Evolutionary conservation across 1,140 invertebrate genomes (phyloP), one percentile per base, ranked within the genome.

Genomic region (Aphaenogaster rudis): DNA sequence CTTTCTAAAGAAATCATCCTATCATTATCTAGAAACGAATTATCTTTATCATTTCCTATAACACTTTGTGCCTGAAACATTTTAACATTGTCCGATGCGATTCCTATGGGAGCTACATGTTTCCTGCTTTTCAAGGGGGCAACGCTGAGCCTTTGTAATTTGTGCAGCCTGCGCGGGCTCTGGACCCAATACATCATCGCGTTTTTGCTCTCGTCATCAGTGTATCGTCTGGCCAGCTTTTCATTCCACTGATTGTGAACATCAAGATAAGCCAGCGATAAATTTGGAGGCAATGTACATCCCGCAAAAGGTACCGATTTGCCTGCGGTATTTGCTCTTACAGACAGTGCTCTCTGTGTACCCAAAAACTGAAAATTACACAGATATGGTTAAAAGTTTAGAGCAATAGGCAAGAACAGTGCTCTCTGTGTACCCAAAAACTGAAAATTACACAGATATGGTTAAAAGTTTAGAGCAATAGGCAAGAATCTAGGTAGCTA

Each of bases 361-460:
- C 39, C 71, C 39, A 90, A 84, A 88, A 91, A 88, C 92, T 92
- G 54, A 54, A 92, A 92, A 66, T 76, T 54, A 69, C 4, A 86
- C 3, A 80, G 21, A 48, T 3, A 64, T 15, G 78, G 0, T 28
- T 39, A 39, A 28, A 13, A 76, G 5, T 21, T 15, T 2, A 71
- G 1, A 21, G 4, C 42, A 4, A 21, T 72, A n/a, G 28, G 28
- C 42, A 8, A 52, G 5, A 39, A n/a, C 36, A 57, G 15, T 63
- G 57, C 2, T 64, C 57, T 36, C 48, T 88, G 86, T 33, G 28
- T 33, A 36, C 39, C 71, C 39, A 90, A 84, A 88, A 91, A 88
- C 92, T 92, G 54, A 54, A 92, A 92, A 66, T 76, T 54, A 69
- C 4, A 86, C 3, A 80, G 21, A 48, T 3, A 64, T 15, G 78